Base-by-base conservation (phyloP, 2,797 vertebrate species). In the Thaleichthys pacificus region DNA sequence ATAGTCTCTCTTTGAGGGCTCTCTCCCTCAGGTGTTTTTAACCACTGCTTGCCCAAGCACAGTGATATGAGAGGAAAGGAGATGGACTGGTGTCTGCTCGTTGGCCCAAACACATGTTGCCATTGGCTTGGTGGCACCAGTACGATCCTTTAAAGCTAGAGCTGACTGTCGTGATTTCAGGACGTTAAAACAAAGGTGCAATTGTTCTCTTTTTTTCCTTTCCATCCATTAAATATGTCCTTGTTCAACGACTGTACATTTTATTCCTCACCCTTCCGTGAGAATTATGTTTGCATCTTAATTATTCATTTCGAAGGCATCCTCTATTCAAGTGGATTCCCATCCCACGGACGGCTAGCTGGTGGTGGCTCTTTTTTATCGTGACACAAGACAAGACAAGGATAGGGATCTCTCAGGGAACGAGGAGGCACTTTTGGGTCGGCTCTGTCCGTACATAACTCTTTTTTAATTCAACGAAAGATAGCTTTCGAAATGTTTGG, bases 31-130 rank as follows among this genome's bases (percentile, higher is more conserved):
- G 17, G 60, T 4, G 14, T 22, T 6, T 11, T 17, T 57, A 54
- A 30, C 28, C 21, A 21, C 32, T n/a, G 60, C n/a, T 24, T 49
- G 49, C 65, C 30, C 56, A 24, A 32, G 66, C 72, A 54, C 54
- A 58, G 66, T 35, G 42, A 62, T 61, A 47, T 66, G 56, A 35
- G 12, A 14, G 51, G 42, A n/a, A 14, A 47, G 12, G 42, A 47
- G 42, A 47, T 56, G 19, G 19, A 56, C 51, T 56, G 17, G 51
- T 56, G 19, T n/a, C 5, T 56, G 9, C 5, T 17, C 5, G 17
- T 56, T 56, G 8, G 19, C 15, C 15, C 9, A 7, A 3, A 56
- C 3, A 5, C 15, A 4, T n/a, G n/a, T 8, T 56, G 17, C 19
- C 51, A 56, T 56, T 56, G 65, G 14, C 42, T 66, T 11, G 38